A percentile compares a stretch with the other conserved stretches of the same genome.
Evolutionary conservation across 2,113 vertebrate species (phyloP).

Genomic region (Pelecanus crispus): DNA sequence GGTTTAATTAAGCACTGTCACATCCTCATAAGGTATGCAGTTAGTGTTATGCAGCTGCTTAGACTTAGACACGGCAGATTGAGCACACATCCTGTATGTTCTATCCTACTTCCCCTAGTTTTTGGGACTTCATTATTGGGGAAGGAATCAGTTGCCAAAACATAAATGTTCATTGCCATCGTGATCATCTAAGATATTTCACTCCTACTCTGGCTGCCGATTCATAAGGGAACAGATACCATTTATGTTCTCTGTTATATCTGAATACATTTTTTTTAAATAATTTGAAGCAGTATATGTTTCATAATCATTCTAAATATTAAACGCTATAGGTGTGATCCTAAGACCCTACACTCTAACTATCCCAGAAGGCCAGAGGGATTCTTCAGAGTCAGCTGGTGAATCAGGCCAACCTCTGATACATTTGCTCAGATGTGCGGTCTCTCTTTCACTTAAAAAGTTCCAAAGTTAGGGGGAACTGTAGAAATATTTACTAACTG

Average conservation of each 20-base stretch:
- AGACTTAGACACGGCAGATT: background rate
- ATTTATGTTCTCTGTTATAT: background rate
- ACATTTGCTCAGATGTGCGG: background rate
- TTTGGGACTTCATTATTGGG: background rate
- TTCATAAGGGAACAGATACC: background rate
- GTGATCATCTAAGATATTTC: background rate
- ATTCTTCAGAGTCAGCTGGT: background rate
- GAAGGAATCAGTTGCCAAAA: background rate
- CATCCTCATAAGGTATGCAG: background rate
- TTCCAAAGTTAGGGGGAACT: background rate
- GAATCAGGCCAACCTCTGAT: background rate
- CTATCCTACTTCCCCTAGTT: background rate
- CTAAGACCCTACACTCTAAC: background rate
- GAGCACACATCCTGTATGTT: background rate
- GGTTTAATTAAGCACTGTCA: background rate
- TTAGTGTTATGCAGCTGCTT: background rate
- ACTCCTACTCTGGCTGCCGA: background rate
- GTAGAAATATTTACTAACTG: background rate
- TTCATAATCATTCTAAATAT: background rate
- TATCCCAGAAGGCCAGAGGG: background rate
- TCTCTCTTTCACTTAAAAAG: background rate
- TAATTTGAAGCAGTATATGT: background rate
- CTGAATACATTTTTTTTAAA: background rate
- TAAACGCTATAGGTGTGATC: background rate
- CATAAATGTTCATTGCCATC: background rate